phyloP scores from a whole-genome alignment of 1,140 invertebrate genomes.

The Dinoponera quadriceps region DNA sequence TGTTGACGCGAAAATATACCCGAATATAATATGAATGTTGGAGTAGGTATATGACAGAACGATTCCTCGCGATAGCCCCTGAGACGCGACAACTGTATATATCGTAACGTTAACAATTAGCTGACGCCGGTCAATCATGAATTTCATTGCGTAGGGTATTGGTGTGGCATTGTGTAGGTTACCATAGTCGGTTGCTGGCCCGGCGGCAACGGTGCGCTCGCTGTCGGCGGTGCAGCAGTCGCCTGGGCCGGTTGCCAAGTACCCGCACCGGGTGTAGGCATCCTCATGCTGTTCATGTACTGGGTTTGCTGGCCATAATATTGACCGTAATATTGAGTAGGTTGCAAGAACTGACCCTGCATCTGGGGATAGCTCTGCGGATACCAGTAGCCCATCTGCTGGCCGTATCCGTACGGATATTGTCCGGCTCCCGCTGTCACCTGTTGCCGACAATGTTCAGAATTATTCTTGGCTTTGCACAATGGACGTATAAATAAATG shows the following conservation, averaged over 20 bases:
- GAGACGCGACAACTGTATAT: constrained; percentile 58
- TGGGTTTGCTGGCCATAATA: constrained; percentile 86
- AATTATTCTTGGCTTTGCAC: neutral
- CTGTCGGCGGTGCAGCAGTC: constrained; percentile 83
- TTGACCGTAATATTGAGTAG: constrained; percentile 85
- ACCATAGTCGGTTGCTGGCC: constrained; percentile 90
- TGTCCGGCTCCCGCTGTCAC: constrained; percentile 86
- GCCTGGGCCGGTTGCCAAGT: constrained; percentile 86
- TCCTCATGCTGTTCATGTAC: constrained; percentile 86
- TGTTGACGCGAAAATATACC: constrained; percentile 55
- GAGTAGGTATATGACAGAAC: constrained; percentile 74
- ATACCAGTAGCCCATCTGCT: constrained; percentile 94
- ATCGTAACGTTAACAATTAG: constrained; percentile 71
- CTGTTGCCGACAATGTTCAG: constrained; percentile 66
- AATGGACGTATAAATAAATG: neutral
- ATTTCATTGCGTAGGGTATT: constrained; percentile 91
- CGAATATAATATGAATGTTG: constrained; percentile 61
- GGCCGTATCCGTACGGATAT: constrained; percentile 89
- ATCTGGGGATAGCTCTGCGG: constrained; percentile 89
- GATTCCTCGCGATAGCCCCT: constrained; percentile 67
- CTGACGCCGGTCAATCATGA: constrained; percentile 69
- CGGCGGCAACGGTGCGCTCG: constrained; percentile 84
- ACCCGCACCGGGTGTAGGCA: constrained; percentile 86
- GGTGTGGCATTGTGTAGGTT: constrained; percentile 90
- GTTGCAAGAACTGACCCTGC: constrained; percentile 84